phyloP scores from a whole-genome alignment of 2,888 invertebrate species.

The Agrochola litura region DNA sequence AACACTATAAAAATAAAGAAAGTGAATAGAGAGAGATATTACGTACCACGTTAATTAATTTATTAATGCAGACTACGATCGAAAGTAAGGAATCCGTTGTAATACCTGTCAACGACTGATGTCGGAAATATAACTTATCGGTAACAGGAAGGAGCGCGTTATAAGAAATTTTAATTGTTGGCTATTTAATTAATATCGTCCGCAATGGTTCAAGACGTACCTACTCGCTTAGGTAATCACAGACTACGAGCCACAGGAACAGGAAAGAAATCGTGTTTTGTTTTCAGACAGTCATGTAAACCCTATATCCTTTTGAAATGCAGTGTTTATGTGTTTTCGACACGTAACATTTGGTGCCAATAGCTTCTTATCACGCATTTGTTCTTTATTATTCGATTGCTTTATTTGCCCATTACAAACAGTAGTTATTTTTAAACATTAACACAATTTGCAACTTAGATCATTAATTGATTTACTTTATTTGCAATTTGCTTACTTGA shows the following conservation, averaged over 20 bases:
- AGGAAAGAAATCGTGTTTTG: constrained; percentile 75
- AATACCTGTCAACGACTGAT: constrained; percentile 44
- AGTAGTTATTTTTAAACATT: constrained; percentile 10
- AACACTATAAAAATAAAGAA: constrained; percentile 27
- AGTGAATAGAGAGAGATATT: constrained; percentile 24
- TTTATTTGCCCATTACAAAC: constrained; percentile 23
- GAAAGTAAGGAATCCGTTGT: constrained; percentile 45
- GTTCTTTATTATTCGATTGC: constrained; percentile 24
- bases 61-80: constrained; percentile 24
- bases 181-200: constrained; percentile 74
- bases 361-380: constrained; percentile 48
- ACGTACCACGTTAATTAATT: constrained; percentile 20
- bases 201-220: constrained; percentile 61
- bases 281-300: constrained; percentile 44
- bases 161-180: constrained; percentile 71
- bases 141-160: constrained; percentile 70
- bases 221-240: constrained; percentile 64
- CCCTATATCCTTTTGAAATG: constrained; percentile 58
- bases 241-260: constrained; percentile 52
- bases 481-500: constrained; percentile 4
- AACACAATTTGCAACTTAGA: background rate
- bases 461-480: constrained; percentile 18
- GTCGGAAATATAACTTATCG: constrained; percentile 66
- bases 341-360: constrained; percentile 49
- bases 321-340: constrained; percentile 49